Evolutionary conservation across 2,113 vertebrate species (phyloP).

Genomic region (Percina caprodes): DNA sequence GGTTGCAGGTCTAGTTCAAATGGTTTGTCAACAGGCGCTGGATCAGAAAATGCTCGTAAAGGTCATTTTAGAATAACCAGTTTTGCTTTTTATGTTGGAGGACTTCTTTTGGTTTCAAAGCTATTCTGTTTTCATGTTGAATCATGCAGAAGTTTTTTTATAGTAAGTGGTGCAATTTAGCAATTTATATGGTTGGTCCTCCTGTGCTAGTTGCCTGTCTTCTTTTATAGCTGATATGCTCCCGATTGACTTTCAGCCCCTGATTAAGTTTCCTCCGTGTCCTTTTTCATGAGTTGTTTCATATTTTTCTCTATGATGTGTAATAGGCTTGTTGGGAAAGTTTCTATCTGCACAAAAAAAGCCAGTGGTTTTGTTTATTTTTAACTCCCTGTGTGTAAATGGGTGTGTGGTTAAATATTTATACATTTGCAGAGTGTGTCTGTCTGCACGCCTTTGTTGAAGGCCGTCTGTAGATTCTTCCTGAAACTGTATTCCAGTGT

Average conservation of each 20-base stretch:
- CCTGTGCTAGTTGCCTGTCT: background rate
- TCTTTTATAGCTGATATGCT: background rate
- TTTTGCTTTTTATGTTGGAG: background rate
- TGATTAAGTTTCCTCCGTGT: background rate
- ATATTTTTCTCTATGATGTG: background rate
- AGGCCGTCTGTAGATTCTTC: background rate
- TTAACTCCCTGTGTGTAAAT: background rate
- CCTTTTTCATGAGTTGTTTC: background rate
- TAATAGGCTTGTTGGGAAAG: background rate
- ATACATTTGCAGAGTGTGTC: background rate
- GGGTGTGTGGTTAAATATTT: background rate
- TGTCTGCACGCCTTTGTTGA: conserved; percentile 17
- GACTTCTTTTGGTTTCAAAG: background rate
- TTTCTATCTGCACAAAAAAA: background rate
- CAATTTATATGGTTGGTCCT: background rate
- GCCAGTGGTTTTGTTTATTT: conserved; percentile 8
- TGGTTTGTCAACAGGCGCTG: background rate
- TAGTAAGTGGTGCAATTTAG: background rate
- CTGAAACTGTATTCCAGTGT: conserved; percentile 38
- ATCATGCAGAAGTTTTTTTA: background rate
- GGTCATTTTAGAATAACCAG: background rate
- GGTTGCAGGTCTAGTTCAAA: too few relatives aligned
- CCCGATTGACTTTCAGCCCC: background rate
- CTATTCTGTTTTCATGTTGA: background rate
- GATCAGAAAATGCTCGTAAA: background rate